Percentiles rank a stretch among this genome's conserved stretches.
Evolutionary conservation across 2,113 vertebrate genomes (phyloP).

Genomic region (Pelmatolapia mariae): DNA sequence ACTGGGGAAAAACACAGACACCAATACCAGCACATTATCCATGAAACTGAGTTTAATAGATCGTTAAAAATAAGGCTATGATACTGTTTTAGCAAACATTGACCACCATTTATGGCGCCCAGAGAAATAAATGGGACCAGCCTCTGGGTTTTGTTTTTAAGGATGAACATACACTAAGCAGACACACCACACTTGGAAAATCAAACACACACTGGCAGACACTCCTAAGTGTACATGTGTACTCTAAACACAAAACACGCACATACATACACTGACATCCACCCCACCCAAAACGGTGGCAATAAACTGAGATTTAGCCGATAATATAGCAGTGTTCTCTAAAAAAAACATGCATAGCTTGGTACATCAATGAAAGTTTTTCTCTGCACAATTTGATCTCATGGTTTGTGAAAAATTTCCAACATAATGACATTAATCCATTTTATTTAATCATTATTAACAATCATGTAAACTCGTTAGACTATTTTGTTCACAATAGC

Average conservation of each 20-base stretch:
- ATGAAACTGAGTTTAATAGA: conserved; percentile 74
- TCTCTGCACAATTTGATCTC: background rate
- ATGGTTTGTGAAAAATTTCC: conserved; percentile 9
- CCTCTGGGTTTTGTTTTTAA: conserved; percentile 30
- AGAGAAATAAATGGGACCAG: conserved; percentile 31
- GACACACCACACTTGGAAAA: conserved; percentile 7
- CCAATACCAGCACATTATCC: conserved; percentile 2
- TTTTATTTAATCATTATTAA: conserved; percentile 56
- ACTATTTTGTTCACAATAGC: conserved; percentile 69
- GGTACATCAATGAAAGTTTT: conserved; percentile 42
- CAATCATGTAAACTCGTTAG: conserved; percentile 55
- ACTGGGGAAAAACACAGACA: background rate
- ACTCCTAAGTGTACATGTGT: background rate
- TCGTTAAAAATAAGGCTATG: conserved; percentile 80
- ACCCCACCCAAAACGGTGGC: conserved; percentile 65
- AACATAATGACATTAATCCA: conserved; percentile 7
- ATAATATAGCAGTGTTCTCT: conserved; percentile 45
- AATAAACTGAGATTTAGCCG: conserved; percentile 47
- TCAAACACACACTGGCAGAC: conserved; percentile 16
- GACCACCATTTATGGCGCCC: conserved; percentile 24
- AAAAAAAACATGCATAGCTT: conserved; percentile 71
- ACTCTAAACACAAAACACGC: conserved; percentile 6
- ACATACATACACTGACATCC: background rate
- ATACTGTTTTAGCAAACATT: conserved; percentile 67
- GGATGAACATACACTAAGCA: conserved; percentile 11